Conservation (phyloP, 2,888 invertebrate species). For the Anthrax anthrax region DNA sequence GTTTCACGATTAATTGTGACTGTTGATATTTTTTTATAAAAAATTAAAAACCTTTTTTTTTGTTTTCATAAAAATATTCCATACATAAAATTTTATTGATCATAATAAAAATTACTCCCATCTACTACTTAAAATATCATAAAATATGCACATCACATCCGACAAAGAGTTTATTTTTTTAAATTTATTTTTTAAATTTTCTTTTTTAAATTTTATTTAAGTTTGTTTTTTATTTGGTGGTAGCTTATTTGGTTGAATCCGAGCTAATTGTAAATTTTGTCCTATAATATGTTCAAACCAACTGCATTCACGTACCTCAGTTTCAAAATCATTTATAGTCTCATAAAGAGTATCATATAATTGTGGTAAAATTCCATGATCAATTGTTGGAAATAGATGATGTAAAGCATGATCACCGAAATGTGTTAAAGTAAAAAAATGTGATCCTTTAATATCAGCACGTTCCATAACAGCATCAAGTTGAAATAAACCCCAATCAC, state of each 20-base stretch:
- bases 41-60: too few relatives aligned
- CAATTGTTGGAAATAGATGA: constrained; percentile 67
- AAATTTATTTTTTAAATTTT: too few relatives aligned
- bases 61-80: too few relatives aligned
- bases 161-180: too few relatives aligned
- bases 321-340: constrained; percentile 30
- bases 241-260: constrained; percentile 24
- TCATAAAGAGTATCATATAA: constrained; percentile 42
- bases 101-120: too few relatives aligned
- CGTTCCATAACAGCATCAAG: constrained; percentile 60
- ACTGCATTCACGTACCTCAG: constrained; percentile 32
- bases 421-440: constrained; percentile 51
- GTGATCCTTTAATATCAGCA: constrained; percentile 47
- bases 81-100: too few relatives aligned
- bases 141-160: too few relatives aligned
- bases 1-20: too few relatives aligned
- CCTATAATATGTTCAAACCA: constrained; percentile 50
- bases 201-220: too few relatives aligned
- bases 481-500: constrained; percentile 69
- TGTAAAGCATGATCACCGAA: constrained; percentile 69
- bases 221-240: neutral
- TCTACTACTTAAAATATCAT: too few relatives aligned
- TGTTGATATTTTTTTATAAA: too few relatives aligned
- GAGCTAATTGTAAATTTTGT: constrained; percentile 46
- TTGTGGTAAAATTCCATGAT: constrained; percentile 54